phyloP scores from a whole-genome alignment of 2,797 vertebrate genomes.

The Diplodus puntazzo region DNA sequence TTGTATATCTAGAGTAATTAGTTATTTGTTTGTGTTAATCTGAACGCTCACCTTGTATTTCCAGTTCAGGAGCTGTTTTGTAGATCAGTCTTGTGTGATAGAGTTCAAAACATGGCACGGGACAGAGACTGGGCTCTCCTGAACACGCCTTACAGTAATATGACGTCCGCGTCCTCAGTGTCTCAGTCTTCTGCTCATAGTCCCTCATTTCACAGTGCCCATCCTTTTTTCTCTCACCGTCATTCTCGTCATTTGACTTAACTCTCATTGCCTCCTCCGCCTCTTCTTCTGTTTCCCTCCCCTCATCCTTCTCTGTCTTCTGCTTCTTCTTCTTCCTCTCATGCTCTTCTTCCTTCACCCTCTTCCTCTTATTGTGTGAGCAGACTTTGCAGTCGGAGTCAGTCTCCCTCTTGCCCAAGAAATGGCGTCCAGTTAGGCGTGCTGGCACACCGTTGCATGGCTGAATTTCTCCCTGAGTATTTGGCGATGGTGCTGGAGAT shows the following conservation, averaged over 20 bases:
- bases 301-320: conserved; percentile 30
- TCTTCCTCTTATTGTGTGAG: conserved; percentile 67
- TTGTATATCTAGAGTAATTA: not conserved
- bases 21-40: not conserved
- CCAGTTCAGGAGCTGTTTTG: conserved; percentile 56
- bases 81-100: conserved; percentile 81
- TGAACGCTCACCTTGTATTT: conserved; percentile 64
- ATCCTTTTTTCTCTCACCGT: conserved; percentile 26
- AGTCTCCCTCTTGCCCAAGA: conserved; percentile 66
- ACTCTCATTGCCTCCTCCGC: not conserved
- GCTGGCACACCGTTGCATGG: conserved; percentile 52
- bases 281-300: conserved; percentile 1
- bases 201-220: conserved; percentile 23
- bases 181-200: conserved; percentile 20
- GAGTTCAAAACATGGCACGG: conserved; percentile 81
- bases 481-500: conserved; percentile 26
- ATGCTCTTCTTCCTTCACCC: conserved; percentile 47
- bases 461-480: conserved; percentile 56
- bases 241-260: not conserved
- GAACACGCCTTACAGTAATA: conserved; percentile 81
- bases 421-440: conserved; percentile 78
- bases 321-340: conserved; percentile 32
- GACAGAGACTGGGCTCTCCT: conserved; percentile 78
- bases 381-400: conserved; percentile 76
- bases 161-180: conserved; percentile 32